A percentile compares a stretch with the other conserved stretches of the same genome.
These are phyloP conservation scores for Harpalus rubripes DNA, from an alignment of 2,888 invertebrate species.

Conservation along the genomic window DNA sequence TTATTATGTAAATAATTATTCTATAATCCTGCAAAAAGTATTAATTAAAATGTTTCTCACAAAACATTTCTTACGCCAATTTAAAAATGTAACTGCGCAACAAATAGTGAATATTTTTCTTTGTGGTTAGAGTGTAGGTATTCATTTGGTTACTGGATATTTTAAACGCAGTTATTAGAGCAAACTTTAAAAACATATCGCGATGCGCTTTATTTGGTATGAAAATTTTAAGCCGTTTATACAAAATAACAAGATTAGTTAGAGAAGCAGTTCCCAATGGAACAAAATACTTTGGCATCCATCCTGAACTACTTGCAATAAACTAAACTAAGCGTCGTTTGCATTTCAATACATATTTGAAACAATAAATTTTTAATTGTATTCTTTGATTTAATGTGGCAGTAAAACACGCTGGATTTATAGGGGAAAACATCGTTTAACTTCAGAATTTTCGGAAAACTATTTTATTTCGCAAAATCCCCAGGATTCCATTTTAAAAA, in stretches of 20 bases:
- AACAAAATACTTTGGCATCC: slow-evolving; percentile 35
- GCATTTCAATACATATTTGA: slow-evolving; percentile 30
- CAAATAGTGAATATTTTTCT: background rate
- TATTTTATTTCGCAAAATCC: slow-evolving; percentile 10
- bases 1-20: too few relatives aligned
- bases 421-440: slow-evolving; percentile 35
- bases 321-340: slow-evolving; percentile 11
- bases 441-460: slow-evolving; percentile 33
- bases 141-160: too few relatives aligned
- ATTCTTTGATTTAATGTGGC: slow-evolving; percentile 29
- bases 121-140: too few relatives aligned
- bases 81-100: background rate
- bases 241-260: slow-evolving; percentile 46
- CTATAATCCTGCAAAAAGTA: too few relatives aligned
- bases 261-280: slow-evolving; percentile 10
- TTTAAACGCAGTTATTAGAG: slow-evolving; percentile 20
- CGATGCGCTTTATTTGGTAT: slow-evolving; percentile 22
- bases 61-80: background rate
- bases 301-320: slow-evolving; percentile 34
- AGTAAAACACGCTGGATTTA: slow-evolving; percentile 19
- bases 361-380: slow-evolving; percentile 49
- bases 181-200: slow-evolving; percentile 17
- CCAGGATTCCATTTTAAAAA: background rate
- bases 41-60: background rate
- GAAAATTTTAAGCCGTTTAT: slow-evolving; percentile 32